Evolutionary conservation across 2,797 vertebrate species (phyloP), one percentile per base, ranked within the genome.

Genomic region (Karalla daura): DNA sequence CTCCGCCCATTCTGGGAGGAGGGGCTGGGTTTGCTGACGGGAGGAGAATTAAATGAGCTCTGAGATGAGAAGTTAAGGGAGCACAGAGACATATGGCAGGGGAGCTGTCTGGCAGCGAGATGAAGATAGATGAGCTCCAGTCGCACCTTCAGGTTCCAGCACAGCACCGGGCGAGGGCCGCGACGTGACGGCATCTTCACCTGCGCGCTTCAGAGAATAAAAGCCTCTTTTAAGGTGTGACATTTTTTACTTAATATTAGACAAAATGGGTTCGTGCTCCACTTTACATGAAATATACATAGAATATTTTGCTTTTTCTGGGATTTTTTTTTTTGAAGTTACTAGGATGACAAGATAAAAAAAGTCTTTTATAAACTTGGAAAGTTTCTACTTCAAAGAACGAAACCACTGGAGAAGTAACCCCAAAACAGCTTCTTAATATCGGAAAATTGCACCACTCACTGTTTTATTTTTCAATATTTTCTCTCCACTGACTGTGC

Each of bases 11-110:
- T 25, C 39, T 20, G 36, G 51, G 46, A 2, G 35, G 44, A 44
- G 33, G 46, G 28, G 23, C 55, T 8, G 2, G 2, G 20, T 56
- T 69, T 79, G 83, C 83, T 88, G 83, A 84, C 46, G 17, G 60
- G 60, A 61, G 58, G 64, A 70, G 81, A 85, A 87, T 83, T 76
- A 79, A 85, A 86, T 71, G 49, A 76, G 74, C 69, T 74, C 54
- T 70, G 64, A 70, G 73, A 80, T 71, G 84, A 74, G 75, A 75
- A 40, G 69, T 70, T 56, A 40, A 46, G 75, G 73, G 76, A 73
- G 70, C 66, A 68, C 67, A 62, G 70, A 71, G 69, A 61, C 75
- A 51, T 80, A 69, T 61, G 59, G 64, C 27, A 25, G 55, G 51
- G 52, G 54, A 70, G 64, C 65, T 74, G 70, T 72, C 49, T 65